Percentiles rank a stretch among this genome's conserved stretches.
These are phyloP conservation scores for Perca fluviatilis DNA, from an alignment of 2,113 vertebrate species.

Conservation along the genomic window DNA sequence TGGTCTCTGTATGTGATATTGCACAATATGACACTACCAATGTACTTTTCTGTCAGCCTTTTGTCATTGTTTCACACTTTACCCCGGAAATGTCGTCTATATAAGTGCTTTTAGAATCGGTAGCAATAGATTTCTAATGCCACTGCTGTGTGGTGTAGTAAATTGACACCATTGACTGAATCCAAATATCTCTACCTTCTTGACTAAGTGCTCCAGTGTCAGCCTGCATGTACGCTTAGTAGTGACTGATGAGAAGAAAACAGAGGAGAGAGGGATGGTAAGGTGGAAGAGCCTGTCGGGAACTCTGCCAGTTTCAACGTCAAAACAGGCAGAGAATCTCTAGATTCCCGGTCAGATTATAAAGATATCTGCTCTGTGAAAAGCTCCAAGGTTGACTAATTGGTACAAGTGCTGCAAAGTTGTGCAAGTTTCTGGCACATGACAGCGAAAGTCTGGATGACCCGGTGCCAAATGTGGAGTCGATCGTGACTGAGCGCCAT, in stretches of 20 bases:
- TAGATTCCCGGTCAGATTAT: slow-evolving; percentile 39
- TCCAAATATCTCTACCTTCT: slow-evolving; percentile 12
- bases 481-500: background rate
- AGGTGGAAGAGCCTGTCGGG: slow-evolving; percentile 24
- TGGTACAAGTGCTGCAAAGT: slow-evolving; percentile 52
- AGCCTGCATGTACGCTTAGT: slow-evolving; percentile 5
- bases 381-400: slow-evolving; percentile 45
- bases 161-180: background rate
- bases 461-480: slow-evolving; percentile 36
- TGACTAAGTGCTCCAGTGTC: slow-evolving; percentile 20
- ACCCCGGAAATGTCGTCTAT: background rate
- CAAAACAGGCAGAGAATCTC: slow-evolving; percentile 42
- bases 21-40: background rate
- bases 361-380: slow-evolving; percentile 37
- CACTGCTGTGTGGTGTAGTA: background rate
- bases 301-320: slow-evolving; percentile 55
- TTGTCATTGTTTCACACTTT: background rate
- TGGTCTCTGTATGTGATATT: background rate
- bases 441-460: slow-evolving; percentile 44
- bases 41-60: background rate
- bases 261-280: background rate
- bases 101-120: background rate
- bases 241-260: slow-evolving; percentile 7
- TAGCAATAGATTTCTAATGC: background rate
- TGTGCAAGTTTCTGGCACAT: slow-evolving; percentile 45